phyloP scores from a whole-genome alignment of 1,140 invertebrate genomes.

The Drosophila kepulauana region DNA sequence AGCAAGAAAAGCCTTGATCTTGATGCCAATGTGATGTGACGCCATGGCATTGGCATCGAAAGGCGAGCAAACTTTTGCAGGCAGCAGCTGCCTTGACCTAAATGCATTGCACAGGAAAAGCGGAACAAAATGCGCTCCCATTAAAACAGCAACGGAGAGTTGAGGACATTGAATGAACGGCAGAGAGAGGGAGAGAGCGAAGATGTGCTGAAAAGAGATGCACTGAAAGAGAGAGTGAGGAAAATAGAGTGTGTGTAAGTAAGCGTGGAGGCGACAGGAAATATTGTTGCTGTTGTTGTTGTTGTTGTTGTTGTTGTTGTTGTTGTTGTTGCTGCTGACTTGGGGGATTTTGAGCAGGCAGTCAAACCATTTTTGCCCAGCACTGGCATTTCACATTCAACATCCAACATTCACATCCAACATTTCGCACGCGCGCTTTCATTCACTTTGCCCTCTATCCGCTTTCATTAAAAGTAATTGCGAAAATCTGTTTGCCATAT shows the following conservation, averaged over 20 bases:
- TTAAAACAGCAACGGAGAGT: constrained; percentile 13
- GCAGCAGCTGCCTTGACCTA: constrained; percentile 69
- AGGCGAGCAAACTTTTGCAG: constrained; percentile 17
- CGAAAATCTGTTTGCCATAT: constrained; percentile 71
- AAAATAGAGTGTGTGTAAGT: not conserved
- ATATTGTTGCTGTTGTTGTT: constrained; percentile 16
- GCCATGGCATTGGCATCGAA: constrained; percentile 50
- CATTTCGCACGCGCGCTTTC: constrained; percentile 37
- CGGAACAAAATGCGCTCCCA: not conserved
- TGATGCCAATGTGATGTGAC: constrained; percentile 69
- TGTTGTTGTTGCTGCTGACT: constrained; percentile 26
- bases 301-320: constrained; percentile 1
- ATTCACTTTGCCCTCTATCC: constrained; percentile 41
- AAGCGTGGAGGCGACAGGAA: constrained; percentile 20
- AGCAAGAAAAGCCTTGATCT: constrained; percentile 61
- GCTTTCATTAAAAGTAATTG: constrained; percentile 66
- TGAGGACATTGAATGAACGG: not conserved
- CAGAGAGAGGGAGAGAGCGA: not conserved
- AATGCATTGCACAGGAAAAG: constrained; percentile 37
- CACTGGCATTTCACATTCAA: constrained; percentile 30
- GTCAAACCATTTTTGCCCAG: constrained; percentile 22
- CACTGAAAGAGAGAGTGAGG: not conserved
- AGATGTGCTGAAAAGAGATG: not conserved
- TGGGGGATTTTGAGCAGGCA: constrained; percentile 30
- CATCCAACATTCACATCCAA: constrained; percentile 4